Base-by-base conservation (phyloP, 2,888 invertebrate genomes). In the Sarcophaga caerulescens region DNA sequence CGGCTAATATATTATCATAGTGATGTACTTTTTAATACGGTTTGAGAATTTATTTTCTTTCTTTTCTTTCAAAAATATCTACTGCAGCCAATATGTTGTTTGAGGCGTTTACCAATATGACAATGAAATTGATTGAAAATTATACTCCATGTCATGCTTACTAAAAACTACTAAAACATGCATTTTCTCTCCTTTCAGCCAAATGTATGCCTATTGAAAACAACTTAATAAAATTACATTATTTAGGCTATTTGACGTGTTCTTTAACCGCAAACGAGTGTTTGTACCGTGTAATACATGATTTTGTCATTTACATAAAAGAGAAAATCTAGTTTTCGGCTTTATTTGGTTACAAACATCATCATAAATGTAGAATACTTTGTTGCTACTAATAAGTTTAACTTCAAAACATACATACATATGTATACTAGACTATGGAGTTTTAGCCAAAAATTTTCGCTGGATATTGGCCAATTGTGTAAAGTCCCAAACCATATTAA, bases 391-490 rank as follows among this genome's bases (percentile, higher is more conserved):
- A 59, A 70, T 35, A 63, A 47, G 4, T 21, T 25, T 35, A 70
- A 78, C n/a, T 57, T 63, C 52, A 52, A 52, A 44, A 57, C 21
- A 63, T 44, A 57, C 35, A 63, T 21, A 6, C 52, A 52, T 21
- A 57, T 21, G 57, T 44, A 71, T 65, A 5, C 57, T 12, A 57
- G 3, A 6, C 44, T 35, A 57, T 65, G 44, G 21, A 75, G 17
- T 57, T 69, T 44, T 6, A 5, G 76, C 81, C 81, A 82, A 76
- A 76, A 76, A 23, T 8, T 57, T 35, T 47, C 21, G 2, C 62
- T 82, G 82, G 82, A 82, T 47, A 45, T 60, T 23, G 65, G 59
- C 82, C 82, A 82, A 77, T 35, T 71, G 65, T 66, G 47, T 17
- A 62, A 69, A 81, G 23, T 63, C 14, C 6, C n/a, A 59, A 59